Percentiles rank a stretch among this genome's conserved stretches.
phyloP scores from a whole-genome alignment of 2,113 vertebrate species.

The Catharus minimus region DNA sequence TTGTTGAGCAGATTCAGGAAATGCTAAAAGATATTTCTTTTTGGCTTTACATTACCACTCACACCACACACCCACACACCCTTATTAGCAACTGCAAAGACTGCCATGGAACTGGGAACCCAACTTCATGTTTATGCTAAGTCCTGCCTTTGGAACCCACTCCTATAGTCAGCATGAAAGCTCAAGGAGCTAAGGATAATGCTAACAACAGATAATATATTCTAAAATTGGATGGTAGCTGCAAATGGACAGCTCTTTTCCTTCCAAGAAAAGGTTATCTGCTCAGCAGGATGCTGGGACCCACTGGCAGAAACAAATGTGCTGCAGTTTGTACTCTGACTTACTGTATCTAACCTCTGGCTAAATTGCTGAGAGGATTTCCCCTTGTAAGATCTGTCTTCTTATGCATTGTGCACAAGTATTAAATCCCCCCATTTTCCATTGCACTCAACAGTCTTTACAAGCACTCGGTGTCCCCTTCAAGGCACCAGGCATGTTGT shows the following conservation, averaged over 20 bases:
- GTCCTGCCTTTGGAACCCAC: neutral
- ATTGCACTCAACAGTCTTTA: neutral
- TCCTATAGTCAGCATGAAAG: neutral
- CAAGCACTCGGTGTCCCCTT: neutral
- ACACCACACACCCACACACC: neutral
- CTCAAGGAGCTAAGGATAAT: neutral
- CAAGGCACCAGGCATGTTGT: rapidly evolving
- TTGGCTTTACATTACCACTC: neutral
- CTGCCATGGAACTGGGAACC: neutral
- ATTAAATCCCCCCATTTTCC: neutral
- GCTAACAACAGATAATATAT: neutral
- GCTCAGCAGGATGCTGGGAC: slow-evolving; percentile 11
- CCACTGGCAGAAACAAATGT: slow-evolving; percentile 6
- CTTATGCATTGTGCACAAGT: neutral
- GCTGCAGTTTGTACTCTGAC: slow-evolving; percentile 1
- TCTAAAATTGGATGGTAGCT: slow-evolving; percentile 3
- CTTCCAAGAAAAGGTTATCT: slow-evolving; percentile 45
- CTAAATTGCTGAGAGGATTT: neutral
- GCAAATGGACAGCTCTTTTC: neutral
- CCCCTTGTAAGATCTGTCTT: neutral
- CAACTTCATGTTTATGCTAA: neutral
- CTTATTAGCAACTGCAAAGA: neutral
- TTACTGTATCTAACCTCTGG: neutral
- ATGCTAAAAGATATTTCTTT: neutral
- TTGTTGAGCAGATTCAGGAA: neutral